Base-by-base conservation (phyloP, 2,113 vertebrate genomes). In the Malurus elegans region DNA sequence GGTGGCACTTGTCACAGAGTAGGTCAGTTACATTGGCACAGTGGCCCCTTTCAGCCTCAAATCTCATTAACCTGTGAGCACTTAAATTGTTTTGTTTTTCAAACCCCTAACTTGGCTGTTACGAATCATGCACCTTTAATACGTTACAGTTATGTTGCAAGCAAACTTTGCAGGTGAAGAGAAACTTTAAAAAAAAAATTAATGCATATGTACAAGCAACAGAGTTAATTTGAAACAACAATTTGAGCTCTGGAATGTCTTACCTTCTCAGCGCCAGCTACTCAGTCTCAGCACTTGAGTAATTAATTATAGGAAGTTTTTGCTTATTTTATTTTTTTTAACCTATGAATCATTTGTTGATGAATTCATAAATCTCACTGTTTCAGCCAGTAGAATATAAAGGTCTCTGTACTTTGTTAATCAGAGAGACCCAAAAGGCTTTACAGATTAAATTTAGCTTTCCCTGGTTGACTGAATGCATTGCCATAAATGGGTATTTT, bases 401-500 rank as follows among this genome's bases (percentile, higher is more conserved):
- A 90, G 72, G 75, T 83, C 95, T 88, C 88, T 84, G 74, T 95
- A 86, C 34, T 90, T 79, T 6, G 69, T 94, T 91, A 94, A 78
- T 92, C 71, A 93, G 79, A 86, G 91, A 93, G 51, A 93, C 75
- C 67, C 81, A 93, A 88, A 50, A 87, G 57, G n/a, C 89, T 92
- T 93, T 91, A 71, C 75, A 93, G 90, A 96, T 96, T 91, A 96
- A 96, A 96, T 96, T 90, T 92, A 97, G 93, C 92, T 96, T 96
- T 93, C 88, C 50, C 64, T 64, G 26, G 42, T 23, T 92, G 74
- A 93, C 81, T 57, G 82, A 94, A 79, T 70, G 51, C 81, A 90
- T 96, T 96, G 60, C 95, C 93, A 96, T 95, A 96, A 94, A 96
- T 93, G 88, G 90, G 66, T 82, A 94, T 93, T 96, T 95, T 90